phyloP scores from a whole-genome alignment of 2,888 invertebrate genomes.

The Macrophya alboannulata region DNA sequence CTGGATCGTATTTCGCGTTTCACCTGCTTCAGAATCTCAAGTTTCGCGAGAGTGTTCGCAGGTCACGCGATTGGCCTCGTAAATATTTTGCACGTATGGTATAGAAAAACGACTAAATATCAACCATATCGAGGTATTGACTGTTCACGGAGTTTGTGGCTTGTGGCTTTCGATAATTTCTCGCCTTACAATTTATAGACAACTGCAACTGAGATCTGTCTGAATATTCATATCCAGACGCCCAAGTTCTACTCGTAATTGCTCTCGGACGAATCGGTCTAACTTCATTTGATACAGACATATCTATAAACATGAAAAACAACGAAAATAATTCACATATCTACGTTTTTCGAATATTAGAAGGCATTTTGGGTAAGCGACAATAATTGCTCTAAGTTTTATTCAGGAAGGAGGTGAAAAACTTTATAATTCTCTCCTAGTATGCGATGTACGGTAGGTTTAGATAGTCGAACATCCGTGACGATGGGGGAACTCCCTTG shows the following conservation, averaged over 20 bases:
- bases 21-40: constrained; percentile 39
- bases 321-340: neutral
- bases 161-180: constrained; percentile 26
- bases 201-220: neutral
- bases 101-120: neutral
- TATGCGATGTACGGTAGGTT: neutral
- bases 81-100: constrained; percentile 18
- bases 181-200: neutral
- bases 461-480: constrained; percentile 43
- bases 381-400: neutral
- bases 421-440: neutral
- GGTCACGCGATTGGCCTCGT: constrained; percentile 42
- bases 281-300: neutral
- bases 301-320: neutral
- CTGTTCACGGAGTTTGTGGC: neutral
- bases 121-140: neutral
- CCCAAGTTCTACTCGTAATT: neutral
- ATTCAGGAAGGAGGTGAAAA: constrained; percentile 30
- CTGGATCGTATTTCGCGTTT: constrained; percentile 45
- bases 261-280: neutral
- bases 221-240: neutral
- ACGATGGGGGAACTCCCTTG: constrained; percentile 14
- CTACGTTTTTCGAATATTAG: neutral
- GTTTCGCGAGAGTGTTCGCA: constrained; percentile 35
- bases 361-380: neutral